phyloP scores from a whole-genome alignment of 2,888 invertebrate species.

The Nymphalis polychloros region DNA sequence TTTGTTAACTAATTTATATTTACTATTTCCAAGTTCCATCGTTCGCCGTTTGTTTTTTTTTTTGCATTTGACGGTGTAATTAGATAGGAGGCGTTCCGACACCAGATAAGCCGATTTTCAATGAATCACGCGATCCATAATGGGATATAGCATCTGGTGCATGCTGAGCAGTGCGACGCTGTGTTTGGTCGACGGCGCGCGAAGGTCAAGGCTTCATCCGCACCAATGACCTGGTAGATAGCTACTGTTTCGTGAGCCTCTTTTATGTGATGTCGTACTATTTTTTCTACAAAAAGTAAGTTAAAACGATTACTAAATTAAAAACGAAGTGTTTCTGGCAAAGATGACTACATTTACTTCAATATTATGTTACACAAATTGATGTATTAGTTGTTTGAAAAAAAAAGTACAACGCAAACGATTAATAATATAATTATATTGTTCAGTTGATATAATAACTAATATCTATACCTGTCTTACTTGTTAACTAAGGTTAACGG shows the following conservation, averaged over 20 bases:
- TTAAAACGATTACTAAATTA: background rate
- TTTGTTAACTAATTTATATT: too few species aligned
- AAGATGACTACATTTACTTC: too few species aligned
- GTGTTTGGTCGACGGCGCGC: conserved; percentile 69
- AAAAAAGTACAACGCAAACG: too few species aligned
- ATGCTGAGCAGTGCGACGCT: conserved; percentile 56
- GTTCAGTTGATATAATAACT: background rate
- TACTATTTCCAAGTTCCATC: background rate
- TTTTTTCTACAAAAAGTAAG: background rate
- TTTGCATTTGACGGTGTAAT: conserved; percentile 18
- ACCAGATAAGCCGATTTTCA: conserved; percentile 35
- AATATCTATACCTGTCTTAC: background rate
- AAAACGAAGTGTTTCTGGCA: too few species aligned
- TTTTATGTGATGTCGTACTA: background rate
- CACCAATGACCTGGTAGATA: conserved; percentile 55
- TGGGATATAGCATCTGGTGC: conserved; percentile 66
- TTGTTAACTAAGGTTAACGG: too few species aligned
- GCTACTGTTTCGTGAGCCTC: conserved; percentile 19
- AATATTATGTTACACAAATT: too few species aligned
- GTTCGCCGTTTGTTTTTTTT: background rate
- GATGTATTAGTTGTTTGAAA: too few species aligned
- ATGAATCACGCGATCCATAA: conserved; percentile 56
- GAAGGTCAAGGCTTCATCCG: conserved; percentile 74
- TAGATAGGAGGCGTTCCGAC: conserved; percentile 26
- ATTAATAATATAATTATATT: background rate